Base-by-base conservation (phyloP, 1,140 invertebrate genomes). In the Drosophila albomicans region DNA sequence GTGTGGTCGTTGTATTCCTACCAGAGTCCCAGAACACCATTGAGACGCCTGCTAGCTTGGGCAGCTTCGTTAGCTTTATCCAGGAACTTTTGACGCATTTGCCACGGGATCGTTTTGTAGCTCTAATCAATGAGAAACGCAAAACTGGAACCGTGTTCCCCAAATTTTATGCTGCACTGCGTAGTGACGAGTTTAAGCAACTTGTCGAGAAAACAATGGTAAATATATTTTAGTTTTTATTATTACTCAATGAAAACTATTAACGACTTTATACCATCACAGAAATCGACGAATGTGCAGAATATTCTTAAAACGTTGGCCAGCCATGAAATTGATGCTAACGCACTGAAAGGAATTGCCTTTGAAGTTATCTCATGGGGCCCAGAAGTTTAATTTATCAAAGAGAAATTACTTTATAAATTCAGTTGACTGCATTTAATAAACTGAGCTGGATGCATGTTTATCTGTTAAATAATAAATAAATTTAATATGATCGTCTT, bases 361-460 rank as follows among this genome's bases (percentile, higher is more conserved):
- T 86, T 59, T 28, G 70, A 91, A 48, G 84, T 91, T 64, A 79
- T 92, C 43, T 92, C 91, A 25, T 92, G 91, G 91, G 91, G 91
- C 10, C 91, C 91, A 4, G 6, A 45, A 1, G 15, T 65, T 3
- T 76, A 38, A 69, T 15, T 15, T 10, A 59, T 0, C 7, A 59
- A n/a, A 6, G 28, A 62, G 20, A 11, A 41, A 56, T 16, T 57
- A 11, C 4, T 30, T 30, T 1, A 28, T 28, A 38, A 20, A 30
- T 38, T 43, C 11, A 43, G n/a, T 13, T 43, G 41, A 4, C 5
- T 43, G 41, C 4, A 43, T 13, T 43, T n/a, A 43, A 43, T 43
- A n/a, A 13, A 13, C 4, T 13, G 3, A 4, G 11, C 41, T 43
- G 35, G 5, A 2, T 4, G 6, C 35, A 8, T 38, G 6, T 38